Conservation (phyloP, 2,888 invertebrate genomes). For the Standfussiana lucernea region DNA sequence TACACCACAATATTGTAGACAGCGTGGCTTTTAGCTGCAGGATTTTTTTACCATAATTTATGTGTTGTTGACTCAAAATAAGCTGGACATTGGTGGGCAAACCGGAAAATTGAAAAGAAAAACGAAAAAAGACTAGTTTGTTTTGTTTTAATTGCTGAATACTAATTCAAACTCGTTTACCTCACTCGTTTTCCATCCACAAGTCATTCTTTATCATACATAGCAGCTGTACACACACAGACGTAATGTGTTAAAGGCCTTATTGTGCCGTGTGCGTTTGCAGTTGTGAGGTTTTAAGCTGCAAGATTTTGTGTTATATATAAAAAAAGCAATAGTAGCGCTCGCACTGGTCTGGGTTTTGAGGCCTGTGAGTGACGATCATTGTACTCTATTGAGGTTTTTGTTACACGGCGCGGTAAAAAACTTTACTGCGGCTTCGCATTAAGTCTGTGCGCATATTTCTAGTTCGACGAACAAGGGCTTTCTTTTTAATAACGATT, state of each 20-base stretch:
- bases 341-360: not conserved
- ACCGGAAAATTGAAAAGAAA: too few relatives aligned
- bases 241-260: too few relatives aligned
- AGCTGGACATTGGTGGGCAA: too few relatives aligned
- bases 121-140: too few relatives aligned
- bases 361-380: too few relatives aligned
- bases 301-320: too few relatives aligned
- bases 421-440: not conserved
- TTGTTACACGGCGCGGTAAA: not conserved
- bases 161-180: not conserved
- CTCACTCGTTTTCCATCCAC: not conserved
- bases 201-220: not conserved
- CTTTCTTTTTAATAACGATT: not conserved
- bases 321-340: not conserved
- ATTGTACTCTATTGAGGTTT: too few relatives aligned
- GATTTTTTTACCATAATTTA: not conserved
- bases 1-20: not conserved
- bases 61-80: not conserved
- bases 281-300: not conserved
- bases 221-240: not conserved
- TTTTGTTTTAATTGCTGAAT: too few relatives aligned
- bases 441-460: too few relatives aligned
- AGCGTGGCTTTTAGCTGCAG: not conserved
- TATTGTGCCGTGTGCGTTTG: not conserved
- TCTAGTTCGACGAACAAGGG: not conserved